Evolutionary conservation across 2,113 vertebrate species (phyloP).

Genomic region (Nannospalax galili): DNA sequence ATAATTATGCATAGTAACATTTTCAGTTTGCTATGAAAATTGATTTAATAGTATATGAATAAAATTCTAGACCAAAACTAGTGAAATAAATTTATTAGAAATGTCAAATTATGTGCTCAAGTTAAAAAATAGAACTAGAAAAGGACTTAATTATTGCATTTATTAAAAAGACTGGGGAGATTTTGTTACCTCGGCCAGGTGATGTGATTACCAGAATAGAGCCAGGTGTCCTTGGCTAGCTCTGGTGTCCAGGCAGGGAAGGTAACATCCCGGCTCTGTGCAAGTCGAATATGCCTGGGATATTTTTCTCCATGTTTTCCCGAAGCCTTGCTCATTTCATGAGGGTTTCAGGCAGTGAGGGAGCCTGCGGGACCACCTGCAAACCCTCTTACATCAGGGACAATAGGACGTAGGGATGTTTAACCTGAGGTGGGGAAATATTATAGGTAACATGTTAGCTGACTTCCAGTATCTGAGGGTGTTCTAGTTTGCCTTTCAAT

Average conservation of each 20-base stretch:
- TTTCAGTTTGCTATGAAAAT: slow-evolving; percentile 51
- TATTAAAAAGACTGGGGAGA: neutral
- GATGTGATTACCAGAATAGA: neutral
- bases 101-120: neutral
- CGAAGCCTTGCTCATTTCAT: neutral
- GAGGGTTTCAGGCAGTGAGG: neutral
- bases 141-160: neutral
- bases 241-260: neutral
- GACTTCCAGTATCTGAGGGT: neutral
- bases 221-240: neutral
- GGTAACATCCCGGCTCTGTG: neutral
- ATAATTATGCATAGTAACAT: slow-evolving; percentile 43
- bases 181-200: neutral
- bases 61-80: slow-evolving; percentile 47
- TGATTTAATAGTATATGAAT: slow-evolving; percentile 48
- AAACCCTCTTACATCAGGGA: neutral
- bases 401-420: neutral
- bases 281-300: neutral
- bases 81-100: slow-evolving; percentile 61
- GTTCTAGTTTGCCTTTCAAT: no score
- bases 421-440: neutral
- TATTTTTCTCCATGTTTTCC: neutral
- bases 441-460: neutral
- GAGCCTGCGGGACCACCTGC: neutral
- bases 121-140: slow-evolving; percentile 2